Evolutionary conservation across 2,113 vertebrate genomes (phyloP), one percentile per base, ranked within the genome.

Genomic region (Abramis brama): DNA sequence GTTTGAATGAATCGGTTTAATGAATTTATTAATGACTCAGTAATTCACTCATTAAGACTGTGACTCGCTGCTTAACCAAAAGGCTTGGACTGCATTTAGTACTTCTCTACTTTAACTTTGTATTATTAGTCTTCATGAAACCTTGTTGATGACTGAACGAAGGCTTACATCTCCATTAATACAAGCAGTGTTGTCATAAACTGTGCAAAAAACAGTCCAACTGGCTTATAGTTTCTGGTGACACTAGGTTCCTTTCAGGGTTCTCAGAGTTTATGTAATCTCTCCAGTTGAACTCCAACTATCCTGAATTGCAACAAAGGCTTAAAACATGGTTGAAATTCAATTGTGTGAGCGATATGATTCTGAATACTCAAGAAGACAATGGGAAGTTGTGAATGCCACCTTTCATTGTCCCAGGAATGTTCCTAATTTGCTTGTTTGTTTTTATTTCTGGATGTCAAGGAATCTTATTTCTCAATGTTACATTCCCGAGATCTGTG

Each of bases 331-430:
- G 9, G 2, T 76, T 76, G n/a, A 76, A 76, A 76, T 76, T 0
- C 7, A 52, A 21, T 30, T 74, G 4, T 76, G 52, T 25, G 15
- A 19, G 5, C 13, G 0, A 5, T 55, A 12, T 7, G 5, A 25
- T 25, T 25, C 47, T 33, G n/a, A 27, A 27, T 25, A 30, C 45
- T 76, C n/a, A 9, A 50, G 45, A 76, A 27, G n/a, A 76, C 12
- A 45, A 5, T n/a, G 47, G 11, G 73, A 50, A 52, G 43, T 76
- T 76, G 43, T 30, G 73, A 45, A 73, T 13, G 52, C 83, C 83
- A 79, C 23, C 30, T 79, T 79, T 23, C 52, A 45, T 80, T 39
- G 47, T 50, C 17, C 47, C 79, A 19, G 79, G 43, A 81, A 81
- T 47, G 43, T 68, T 68, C 43, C 3, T 15, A 30, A 47, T 64